Evolutionary conservation across 2,113 vertebrate species (phyloP), one percentile per base, ranked within the genome.

Genomic region (Vimba vimba): DNA sequence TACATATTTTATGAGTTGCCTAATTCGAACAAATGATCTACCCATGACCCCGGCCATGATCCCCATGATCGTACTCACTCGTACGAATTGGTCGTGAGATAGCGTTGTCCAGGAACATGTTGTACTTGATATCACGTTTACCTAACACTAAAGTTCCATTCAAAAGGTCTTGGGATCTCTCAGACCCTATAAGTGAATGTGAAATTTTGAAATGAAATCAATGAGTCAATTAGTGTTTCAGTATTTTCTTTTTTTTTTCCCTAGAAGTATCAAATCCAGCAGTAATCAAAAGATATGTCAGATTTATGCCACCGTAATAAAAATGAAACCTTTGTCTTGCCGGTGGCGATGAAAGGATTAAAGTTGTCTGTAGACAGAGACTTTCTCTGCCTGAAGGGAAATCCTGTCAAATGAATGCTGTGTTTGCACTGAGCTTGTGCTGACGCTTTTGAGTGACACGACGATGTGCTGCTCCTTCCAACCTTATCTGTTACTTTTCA

Each of bases 401-500:
- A 73, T 83, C 39, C 23, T 73, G 82, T 83, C 82, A 83, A 57
- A 73, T 55, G 6, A 73, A 55, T 27, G 82, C 82, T 39, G 82
- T 59, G 33, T 57, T 83, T 43, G 82, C 82, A 83, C 52, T 4
- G 66, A 59, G 33, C 50, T 74, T 25, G 68, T 25, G 79, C 52
- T 36, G 66, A 83, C 13, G 11, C 17, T 6, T 73, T 73, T 55
- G 64, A 81, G 50, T 81, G 66, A 86, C 85, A 81, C 17, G 17
- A 17, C 77, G 39, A 50, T 78, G 39, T 55, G 52, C 64, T 59
- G 13, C 52, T 73, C 4, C 47, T 73, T 73, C 15, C 6, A 74
- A 73, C 68, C 33, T 83, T 83, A 83, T 83, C 68, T 83, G 50
- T 12, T 59, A 33, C 68, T 83, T 73, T 73, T 27, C 30, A 83